phyloP scores from a whole-genome alignment of 1,140 invertebrate genomes.

The Penaeus japonicus region DNA sequence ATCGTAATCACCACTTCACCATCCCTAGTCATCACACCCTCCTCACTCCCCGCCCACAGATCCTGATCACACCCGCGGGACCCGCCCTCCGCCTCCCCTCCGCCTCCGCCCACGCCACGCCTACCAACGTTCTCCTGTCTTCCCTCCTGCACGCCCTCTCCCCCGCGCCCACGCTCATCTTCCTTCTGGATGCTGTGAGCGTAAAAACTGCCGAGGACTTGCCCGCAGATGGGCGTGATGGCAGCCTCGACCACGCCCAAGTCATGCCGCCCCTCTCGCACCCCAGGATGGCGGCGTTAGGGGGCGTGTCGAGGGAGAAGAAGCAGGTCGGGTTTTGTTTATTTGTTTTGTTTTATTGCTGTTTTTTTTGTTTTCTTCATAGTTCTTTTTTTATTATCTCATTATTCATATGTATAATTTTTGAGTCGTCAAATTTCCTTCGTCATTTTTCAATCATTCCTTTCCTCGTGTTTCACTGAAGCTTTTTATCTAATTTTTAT shows the following conservation, averaged over 20 bases:
- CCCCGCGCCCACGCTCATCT: slow-evolving; percentile 13
- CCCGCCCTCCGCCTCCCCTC: slow-evolving; percentile 32
- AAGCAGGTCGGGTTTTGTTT: slow-evolving; percentile 18
- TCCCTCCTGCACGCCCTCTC: slow-evolving; percentile 18
- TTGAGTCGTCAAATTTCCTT: too few species aligned
- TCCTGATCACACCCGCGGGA: slow-evolving; percentile 42
- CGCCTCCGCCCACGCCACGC: slow-evolving; percentile 20
- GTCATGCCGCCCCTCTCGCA: slow-evolving; percentile 29
- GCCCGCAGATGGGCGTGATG: not conserved
- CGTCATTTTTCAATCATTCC: too few species aligned
- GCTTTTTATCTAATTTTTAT: too few species aligned
- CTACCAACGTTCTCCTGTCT: slow-evolving; percentile 42
- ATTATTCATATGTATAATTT: too few species aligned
- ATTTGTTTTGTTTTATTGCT: too few species aligned
- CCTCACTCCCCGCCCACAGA: not conserved
- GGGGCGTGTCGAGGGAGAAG: slow-evolving; percentile 9
- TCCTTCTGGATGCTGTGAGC: slow-evolving; percentile 29
- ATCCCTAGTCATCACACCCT: not conserved
- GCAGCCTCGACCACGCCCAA: not conserved
- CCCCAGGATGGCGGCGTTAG: slow-evolving; percentile 35
- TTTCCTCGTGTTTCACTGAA: too few species aligned
- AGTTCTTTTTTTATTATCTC: too few species aligned
- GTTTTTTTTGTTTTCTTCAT: too few species aligned
- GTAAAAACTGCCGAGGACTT: slow-evolving; percentile 11
- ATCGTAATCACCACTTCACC: not conserved